These are phyloP conservation scores for Axinella damicornis DNA, from an alignment of 37 sponge, comb jelly and placozoan species.

Conservation along the genomic window DNA sequence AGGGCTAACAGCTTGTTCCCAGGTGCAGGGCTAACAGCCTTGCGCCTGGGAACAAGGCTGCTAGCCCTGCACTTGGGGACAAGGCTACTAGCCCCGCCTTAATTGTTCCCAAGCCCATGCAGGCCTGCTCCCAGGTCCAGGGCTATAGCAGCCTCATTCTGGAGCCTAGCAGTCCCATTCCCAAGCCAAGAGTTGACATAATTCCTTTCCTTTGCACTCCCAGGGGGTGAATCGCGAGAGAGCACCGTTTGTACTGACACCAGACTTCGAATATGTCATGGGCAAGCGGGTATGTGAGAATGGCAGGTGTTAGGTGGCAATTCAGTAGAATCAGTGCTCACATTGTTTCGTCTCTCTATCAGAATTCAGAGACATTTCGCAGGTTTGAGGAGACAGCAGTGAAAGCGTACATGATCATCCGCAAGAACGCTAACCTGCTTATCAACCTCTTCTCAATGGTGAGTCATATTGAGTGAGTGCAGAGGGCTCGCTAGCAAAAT, in stretches of 20 bases:
- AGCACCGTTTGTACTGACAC: slow-evolving; percentile 97
- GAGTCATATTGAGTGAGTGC: background rate
- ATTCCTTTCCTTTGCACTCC: background rate
- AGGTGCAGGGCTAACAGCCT: too few species aligned
- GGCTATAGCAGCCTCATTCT: too few species aligned
- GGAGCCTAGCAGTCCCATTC: too few species aligned
- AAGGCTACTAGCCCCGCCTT: too few species aligned
- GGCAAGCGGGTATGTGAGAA: slow-evolving; percentile 80
- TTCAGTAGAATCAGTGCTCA: too few species aligned
- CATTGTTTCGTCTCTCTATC: background rate
- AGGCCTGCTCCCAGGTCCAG: too few species aligned
- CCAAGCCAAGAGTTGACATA: too few species aligned
- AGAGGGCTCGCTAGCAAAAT: too few species aligned
- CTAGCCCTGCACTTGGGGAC: too few species aligned
- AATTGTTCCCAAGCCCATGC: too few species aligned
- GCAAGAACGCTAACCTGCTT: slow-evolving; percentile 83
- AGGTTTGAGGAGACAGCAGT: slow-evolving; percentile 83
- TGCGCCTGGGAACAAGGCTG: too few species aligned
- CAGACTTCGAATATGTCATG: slow-evolving; percentile 96
- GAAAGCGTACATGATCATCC: slow-evolving; percentile 86
- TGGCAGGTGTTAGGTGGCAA: background rate
- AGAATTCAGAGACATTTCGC: slow-evolving; percentile 74
- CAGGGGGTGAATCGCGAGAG: slow-evolving; percentile 88
- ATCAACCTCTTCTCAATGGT: slow-evolving; percentile 96
- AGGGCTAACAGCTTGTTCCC: too few species aligned